Evolutionary conservation across 2,113 vertebrate genomes (phyloP).

Genomic region (Rhinolophus ferrumequinum): DNA sequence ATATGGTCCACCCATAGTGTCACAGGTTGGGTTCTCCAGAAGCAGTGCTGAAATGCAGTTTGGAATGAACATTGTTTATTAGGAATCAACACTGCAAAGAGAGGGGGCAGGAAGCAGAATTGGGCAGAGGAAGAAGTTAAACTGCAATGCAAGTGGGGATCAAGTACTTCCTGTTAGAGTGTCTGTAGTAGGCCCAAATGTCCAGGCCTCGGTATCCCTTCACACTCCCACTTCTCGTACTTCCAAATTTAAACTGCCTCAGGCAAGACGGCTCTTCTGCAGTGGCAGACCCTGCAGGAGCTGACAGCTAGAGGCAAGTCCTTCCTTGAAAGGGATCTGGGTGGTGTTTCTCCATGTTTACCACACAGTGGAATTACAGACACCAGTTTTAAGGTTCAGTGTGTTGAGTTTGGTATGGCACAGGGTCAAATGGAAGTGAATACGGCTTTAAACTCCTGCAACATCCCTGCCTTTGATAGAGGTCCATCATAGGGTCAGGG

Average conservation of each 20-base stretch:
- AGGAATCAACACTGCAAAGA: background rate
- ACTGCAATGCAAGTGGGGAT: background rate
- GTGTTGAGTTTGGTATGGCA: background rate
- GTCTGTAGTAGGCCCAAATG: background rate
- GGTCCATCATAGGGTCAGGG: background rate
- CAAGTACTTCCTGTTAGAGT: background rate
- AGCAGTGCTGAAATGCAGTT: background rate
- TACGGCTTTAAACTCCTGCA: background rate
- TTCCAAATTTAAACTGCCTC: background rate
- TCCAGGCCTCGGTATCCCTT: background rate
- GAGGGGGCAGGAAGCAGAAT: background rate
- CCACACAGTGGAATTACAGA: background rate
- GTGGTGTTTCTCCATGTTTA: background rate
- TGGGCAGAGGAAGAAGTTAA: background rate
- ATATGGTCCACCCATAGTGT: background rate
- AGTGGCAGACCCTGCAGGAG: background rate
- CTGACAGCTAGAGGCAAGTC: background rate
- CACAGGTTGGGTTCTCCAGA: background rate
- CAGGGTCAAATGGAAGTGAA: background rate
- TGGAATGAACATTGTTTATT: background rate
- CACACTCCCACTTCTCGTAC: background rate
- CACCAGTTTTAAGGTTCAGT: background rate
- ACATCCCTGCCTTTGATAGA: background rate
- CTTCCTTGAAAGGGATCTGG: background rate
- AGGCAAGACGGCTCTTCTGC: background rate